phyloP scores from a whole-genome alignment of 2,888 invertebrate genomes.

The Andricus quercusramuli region DNA sequence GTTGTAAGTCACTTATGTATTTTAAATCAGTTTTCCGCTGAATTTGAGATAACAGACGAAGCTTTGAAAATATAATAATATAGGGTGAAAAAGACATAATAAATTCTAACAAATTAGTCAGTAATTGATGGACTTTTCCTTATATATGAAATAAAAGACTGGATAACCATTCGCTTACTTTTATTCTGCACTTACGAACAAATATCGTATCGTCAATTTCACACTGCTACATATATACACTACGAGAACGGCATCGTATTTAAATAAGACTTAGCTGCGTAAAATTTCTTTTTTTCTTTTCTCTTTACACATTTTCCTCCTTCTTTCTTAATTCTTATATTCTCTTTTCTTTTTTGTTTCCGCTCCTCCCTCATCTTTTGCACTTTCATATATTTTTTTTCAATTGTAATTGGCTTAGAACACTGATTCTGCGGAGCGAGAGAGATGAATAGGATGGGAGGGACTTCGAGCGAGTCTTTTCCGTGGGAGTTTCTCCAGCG shows the following conservation, averaged over 20 bases:
- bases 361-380: slow-evolving; percentile 8
- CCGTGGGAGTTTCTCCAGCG: slow-evolving; percentile 95
- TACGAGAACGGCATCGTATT: slow-evolving; percentile 71
- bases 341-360: slow-evolving; percentile 11
- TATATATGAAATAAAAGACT: not conserved
- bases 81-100: too few relatives aligned
- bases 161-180: slow-evolving; percentile 64
- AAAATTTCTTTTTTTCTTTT: slow-evolving; percentile 34
- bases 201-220: slow-evolving; percentile 67
- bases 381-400: slow-evolving; percentile 30
- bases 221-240: slow-evolving; percentile 73
- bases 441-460: slow-evolving; percentile 98
- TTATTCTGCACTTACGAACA: slow-evolving; percentile 69
- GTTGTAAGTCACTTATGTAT: too few relatives aligned
- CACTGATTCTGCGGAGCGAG: slow-evolving; percentile 97
- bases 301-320: not conserved
- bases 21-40: too few relatives aligned
- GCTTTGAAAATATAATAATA: too few relatives aligned
- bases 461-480: slow-evolving; percentile 97
- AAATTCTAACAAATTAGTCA: too few relatives aligned
- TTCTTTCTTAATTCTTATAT: slow-evolving; percentile 30
- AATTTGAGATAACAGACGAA: too few relatives aligned
- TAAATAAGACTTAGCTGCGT: slow-evolving; percentile 67
- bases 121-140: too few relatives aligned
- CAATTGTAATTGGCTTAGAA: slow-evolving; percentile 81